Percentiles rank a stretch among this genome's conserved stretches.
Evolutionary conservation across 2,797 vertebrate genomes (phyloP).

Genomic region (Benthosema pterotum): DNA sequence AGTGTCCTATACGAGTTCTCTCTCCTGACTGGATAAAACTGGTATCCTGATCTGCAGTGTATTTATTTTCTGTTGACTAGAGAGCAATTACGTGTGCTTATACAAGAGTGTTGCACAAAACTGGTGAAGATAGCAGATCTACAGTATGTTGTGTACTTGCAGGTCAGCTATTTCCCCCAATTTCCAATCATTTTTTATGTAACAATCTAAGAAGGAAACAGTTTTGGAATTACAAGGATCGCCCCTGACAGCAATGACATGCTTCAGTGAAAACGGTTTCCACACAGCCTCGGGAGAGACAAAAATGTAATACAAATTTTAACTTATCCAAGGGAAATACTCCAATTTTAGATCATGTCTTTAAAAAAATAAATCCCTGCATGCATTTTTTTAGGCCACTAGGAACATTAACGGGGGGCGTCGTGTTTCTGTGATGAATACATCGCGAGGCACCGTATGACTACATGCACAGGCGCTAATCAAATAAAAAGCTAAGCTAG

Average conservation of each 20-base stretch:
- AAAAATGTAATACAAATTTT: background rate
- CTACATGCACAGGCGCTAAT: conserved; percentile 2
- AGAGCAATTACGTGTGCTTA: no score
- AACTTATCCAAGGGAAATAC: background rate
- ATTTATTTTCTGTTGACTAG: no score
- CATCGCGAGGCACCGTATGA: background rate
- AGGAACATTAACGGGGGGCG: background rate
- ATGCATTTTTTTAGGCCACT: conserved; percentile 2
- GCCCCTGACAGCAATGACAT: background rate
- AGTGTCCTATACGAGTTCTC: no score
- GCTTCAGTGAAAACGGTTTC: background rate
- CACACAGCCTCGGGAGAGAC: background rate
- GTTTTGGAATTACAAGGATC: no score
- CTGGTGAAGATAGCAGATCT: no score
- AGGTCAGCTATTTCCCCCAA: no score
- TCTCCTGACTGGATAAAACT: no score
- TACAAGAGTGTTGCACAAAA: no score
- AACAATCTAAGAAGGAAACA: no score
- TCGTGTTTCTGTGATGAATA: conserved; percentile 4
- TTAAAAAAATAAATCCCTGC: background rate
- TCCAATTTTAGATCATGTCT: background rate
- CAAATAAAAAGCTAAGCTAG: conserved; percentile 9
- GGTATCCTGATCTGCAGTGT: no score
- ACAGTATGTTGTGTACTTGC: no score
- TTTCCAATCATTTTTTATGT: no score